Evolutionary conservation across 2,888 invertebrate genomes (phyloP).

Genomic region (Dasypogon diadema): DNA sequence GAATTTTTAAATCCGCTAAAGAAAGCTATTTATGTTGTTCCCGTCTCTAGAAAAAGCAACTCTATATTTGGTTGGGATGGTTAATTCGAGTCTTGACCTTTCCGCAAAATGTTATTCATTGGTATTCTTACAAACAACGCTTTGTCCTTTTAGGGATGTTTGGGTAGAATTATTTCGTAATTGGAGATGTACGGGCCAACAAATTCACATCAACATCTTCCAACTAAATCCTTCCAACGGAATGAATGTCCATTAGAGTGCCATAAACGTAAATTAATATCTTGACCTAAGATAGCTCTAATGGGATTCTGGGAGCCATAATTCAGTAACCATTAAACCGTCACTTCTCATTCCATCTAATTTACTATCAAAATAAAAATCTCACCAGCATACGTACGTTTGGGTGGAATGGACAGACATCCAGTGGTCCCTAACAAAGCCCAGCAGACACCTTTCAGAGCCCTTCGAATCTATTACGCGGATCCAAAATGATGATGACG

Average conservation of each 20-base stretch:
- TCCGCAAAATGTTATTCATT: no score
- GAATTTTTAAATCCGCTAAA: no score
- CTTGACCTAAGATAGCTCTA: constrained; percentile 47
- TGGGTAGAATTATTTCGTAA: constrained; percentile 21
- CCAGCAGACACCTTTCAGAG: constrained; percentile 21
- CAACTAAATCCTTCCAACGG: constrained; percentile 40
- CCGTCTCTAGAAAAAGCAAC: no score
- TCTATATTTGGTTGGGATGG: no score
- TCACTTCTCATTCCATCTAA: constrained; percentile 30
- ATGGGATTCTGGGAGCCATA: constrained; percentile 42
- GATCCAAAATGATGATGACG: constrained; percentile 53
- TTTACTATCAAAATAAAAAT: constrained; percentile 31
- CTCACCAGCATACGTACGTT: constrained; percentile 10
- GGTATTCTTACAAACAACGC: no score
- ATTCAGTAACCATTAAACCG: constrained; percentile 47
- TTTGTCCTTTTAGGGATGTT: background rate
- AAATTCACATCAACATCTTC: constrained; percentile 39
- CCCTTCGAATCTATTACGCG: constrained; percentile 49
- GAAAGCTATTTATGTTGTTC: no score
- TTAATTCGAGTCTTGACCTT: no score
- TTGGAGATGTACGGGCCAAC: constrained; percentile 6
- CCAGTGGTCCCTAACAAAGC: constrained; percentile 34
- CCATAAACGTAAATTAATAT: constrained; percentile 50
- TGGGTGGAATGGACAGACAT: background rate
- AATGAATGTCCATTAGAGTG: constrained; percentile 47